These are phyloP conservation scores for Drosophila kurseongensis DNA, from an alignment of 1,140 invertebrate genomes.

Conservation along the genomic window DNA sequence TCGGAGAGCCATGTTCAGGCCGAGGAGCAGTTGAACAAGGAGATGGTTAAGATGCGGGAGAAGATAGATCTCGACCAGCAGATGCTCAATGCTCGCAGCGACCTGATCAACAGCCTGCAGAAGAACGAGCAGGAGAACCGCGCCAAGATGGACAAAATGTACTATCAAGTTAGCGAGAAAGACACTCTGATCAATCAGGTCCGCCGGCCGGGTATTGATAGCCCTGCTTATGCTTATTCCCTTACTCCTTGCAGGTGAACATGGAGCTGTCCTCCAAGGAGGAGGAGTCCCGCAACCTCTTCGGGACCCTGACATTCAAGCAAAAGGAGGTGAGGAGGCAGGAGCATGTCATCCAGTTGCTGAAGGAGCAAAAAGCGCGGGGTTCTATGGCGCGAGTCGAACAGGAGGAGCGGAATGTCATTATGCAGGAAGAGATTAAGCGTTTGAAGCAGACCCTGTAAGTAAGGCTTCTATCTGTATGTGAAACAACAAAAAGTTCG, in stretches of 20 bases:
- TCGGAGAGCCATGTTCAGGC: neutral
- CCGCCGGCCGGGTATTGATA: neutral
- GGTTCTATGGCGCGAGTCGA: slow-evolving; percentile 87
- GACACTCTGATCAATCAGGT: slow-evolving; percentile 57
- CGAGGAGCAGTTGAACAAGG: slow-evolving; percentile 7
- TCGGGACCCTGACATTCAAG: slow-evolving; percentile 86
- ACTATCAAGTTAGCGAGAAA: slow-evolving; percentile 42
- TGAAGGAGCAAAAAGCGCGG: slow-evolving; percentile 87
- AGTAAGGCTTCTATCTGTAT: slow-evolving; percentile 17
- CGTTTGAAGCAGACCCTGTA: slow-evolving; percentile 61
- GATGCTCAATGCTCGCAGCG: slow-evolving; percentile 46
- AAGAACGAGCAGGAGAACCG: slow-evolving; percentile 39
- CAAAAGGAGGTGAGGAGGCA: slow-evolving; percentile 86
- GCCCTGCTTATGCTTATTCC: slow-evolving; percentile 3
- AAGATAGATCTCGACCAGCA: slow-evolving; percentile 41
- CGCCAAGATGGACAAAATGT: slow-evolving; percentile 41
- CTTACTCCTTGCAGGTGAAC: slow-evolving; percentile 80
- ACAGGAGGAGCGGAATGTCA: slow-evolving; percentile 87
- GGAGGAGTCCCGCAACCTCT: slow-evolving; percentile 86
- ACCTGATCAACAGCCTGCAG: slow-evolving; percentile 58
- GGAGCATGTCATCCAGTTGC: slow-evolving; percentile 86
- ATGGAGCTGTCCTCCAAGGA: slow-evolving; percentile 86
- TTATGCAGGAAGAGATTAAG: slow-evolving; percentile 85
- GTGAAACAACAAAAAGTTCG: slow-evolving; percentile 31
- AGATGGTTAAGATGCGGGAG: slow-evolving; percentile 33